These are phyloP conservation scores for Colaptes auratus DNA, from an alignment of 2,113 vertebrate genomes.

Conservation along the genomic window DNA sequence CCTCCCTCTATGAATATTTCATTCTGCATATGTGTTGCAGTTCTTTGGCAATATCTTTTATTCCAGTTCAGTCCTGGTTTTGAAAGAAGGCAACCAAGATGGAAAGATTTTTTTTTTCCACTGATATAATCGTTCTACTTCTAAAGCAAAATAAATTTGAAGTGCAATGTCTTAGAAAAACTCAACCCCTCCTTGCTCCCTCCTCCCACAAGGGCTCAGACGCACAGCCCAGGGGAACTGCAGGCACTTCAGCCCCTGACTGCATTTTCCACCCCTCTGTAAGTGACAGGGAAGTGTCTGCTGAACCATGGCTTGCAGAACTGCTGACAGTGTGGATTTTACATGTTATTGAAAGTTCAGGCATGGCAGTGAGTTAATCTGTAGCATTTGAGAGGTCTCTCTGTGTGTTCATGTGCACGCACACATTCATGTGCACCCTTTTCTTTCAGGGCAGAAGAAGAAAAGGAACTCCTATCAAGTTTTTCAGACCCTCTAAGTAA, in stretches of 20 bases:
- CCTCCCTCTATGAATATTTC: constrained; percentile 76
- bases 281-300: background rate
- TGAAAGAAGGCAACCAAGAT: background rate
- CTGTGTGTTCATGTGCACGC: background rate
- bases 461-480: background rate
- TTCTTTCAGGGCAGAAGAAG: background rate
- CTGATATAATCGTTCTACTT: background rate
- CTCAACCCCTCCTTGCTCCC: background rate
- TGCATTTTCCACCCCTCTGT: background rate
- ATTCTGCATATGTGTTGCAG: constrained; percentile 59
- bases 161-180: background rate
- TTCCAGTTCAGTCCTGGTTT: constrained; percentile 19
- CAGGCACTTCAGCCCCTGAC: background rate
- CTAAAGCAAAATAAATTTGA: background rate
- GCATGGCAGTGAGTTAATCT: background rate
- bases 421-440: background rate
- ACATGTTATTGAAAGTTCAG: background rate
- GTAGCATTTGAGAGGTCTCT: background rate
- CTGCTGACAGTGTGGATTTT: background rate
- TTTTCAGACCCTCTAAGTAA: background rate
- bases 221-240: background rate
- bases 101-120: background rate
- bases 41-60: constrained; percentile 54
- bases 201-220: background rate
- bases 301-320: background rate